Base-by-base conservation (phyloP, 2,113 vertebrate genomes). In the Tamias sibiricus region DNA sequence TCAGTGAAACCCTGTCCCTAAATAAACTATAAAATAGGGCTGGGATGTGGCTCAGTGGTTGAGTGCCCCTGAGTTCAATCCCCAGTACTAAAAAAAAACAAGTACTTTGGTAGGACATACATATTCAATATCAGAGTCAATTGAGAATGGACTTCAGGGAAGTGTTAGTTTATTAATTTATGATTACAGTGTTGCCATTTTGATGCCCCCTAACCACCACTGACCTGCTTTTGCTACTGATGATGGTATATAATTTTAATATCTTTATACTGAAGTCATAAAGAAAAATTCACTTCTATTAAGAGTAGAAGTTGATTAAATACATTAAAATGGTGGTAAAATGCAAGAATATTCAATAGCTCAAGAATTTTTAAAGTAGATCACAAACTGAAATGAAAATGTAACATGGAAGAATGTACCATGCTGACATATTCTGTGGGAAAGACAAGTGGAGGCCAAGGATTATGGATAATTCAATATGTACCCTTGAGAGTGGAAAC, bases 251-350 rank as follows among this genome's bases (percentile, higher is more conserved):
- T 68, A 76, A 92, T 95, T 90, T 72, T 75, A 24, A 71, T 95
- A 35, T 12, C 19, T 74, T 87, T 49, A 52, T 91, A 74, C 66
- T 87, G 92, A 94, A 47, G 87, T 49, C 24, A 52, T 74, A 9
- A 54, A 81, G 28, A 88, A 91, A n/a, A 86, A 81, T 52, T 59
- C 6, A 74, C 1, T 47, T 93, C 24, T 92, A 95, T 90, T 77
- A 94, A 94, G 30, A 66, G 17, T 52, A 44, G 64, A 74, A 91
- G 44, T 82, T 95, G 42, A 76, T 87, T 84, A 87, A 89, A 14
- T 69, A 75, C 8, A 76, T 68, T 47, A 72, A 87, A 26, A 88
- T 7, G 30, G 30, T 28, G 91, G 28, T 86, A 52, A 2, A 22
- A n/a, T 8, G 0, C 22, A 96, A 69, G 94, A 32, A 62, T 84